Base-by-base conservation (phyloP, 1,140 invertebrate genomes). In the Steinernema khuongi region DNA sequence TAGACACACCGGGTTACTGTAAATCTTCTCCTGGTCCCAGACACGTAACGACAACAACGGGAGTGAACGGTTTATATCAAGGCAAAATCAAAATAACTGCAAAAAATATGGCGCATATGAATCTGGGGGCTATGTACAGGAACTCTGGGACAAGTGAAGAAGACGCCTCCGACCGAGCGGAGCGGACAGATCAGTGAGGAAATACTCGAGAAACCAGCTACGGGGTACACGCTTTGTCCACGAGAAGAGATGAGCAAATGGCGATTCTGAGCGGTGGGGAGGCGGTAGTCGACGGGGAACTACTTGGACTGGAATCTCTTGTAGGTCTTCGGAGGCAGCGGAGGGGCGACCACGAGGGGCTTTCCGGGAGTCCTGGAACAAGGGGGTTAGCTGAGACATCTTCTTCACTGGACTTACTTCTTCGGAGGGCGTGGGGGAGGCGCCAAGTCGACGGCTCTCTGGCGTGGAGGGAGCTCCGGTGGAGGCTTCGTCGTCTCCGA, bases 81-180 rank as follows among this genome's bases (percentile, higher is more conserved):
- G n/a, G n/a, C 7, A 7, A 41, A 11, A 7, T 11, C 7, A 60
- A 14, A 60, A 60, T 14, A 60, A 60, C 50, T 14, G 19, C 2
- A 60, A 60, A 11, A 4, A 60, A 60, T 60, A 60, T 60, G 50
- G 50, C 50, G 50, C 50, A 60, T 26, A 60, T 60, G 50, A 60
- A 60, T 60, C 22, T 60, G 50, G 19, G 22, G 50, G 50, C 50
- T 60, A 60, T 60, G 50, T 60, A 60, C 50, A 60, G 50, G 14
- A 60, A 60, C 11, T 14, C 14, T 2, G 50, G 36, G 36, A 22
- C 50, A 60, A 60, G 50, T 60, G 50, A 60, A 60, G 7, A 22
- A n/a, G 7, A 22, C 14, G 50, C 4, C 14, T 7, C 14, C 7
- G 19, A 17, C 50, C 4, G 19, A n/a, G 11, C 19, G 22, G 50